phyloP scores from a whole-genome alignment of 2,888 invertebrate genomes.

The Nasonovia ribisnigri region DNA sequence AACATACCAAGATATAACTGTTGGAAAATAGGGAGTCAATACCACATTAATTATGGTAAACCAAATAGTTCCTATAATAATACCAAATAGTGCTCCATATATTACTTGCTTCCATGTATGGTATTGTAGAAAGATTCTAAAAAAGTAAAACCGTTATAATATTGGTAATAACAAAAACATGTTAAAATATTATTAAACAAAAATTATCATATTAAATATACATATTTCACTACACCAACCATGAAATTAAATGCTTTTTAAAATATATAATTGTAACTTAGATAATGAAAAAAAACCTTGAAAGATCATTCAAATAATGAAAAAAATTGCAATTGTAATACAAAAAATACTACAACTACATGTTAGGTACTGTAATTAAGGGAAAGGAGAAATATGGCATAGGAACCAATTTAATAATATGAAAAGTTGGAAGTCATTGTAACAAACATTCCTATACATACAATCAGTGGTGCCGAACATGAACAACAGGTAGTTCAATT shows the following conservation, averaged over 20 bases:
- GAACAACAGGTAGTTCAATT: no score
- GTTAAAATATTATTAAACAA: not conserved
- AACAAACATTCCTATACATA: not conserved
- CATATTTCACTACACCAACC: not conserved
- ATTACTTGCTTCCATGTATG: constrained; percentile 87
- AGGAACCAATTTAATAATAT: not conserved
- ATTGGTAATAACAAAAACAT: not conserved
- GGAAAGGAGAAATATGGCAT: not conserved
- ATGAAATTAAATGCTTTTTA: not conserved
- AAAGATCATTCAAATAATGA: not conserved
- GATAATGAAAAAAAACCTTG: not conserved
- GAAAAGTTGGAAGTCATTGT: not conserved
- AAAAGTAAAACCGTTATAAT: constrained; percentile 26
- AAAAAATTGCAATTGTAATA: not conserved
- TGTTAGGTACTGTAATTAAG: not conserved
- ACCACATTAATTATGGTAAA: constrained; percentile 84
- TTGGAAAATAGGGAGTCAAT: constrained; percentile 87
- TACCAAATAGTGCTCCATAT: constrained; percentile 82
- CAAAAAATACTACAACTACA: not conserved
- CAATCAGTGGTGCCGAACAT: no score
- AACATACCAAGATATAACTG: constrained; percentile 86
- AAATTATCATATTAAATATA: not conserved
- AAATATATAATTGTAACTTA: not conserved
- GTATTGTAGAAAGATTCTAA: constrained; percentile 87
- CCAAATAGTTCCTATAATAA: constrained; percentile 83